A percentile compares a stretch with the other conserved stretches of the same genome.
These are phyloP conservation scores for Conus betulinus DNA, from an alignment of 1,140 invertebrate species.

Conservation along the genomic window DNA sequence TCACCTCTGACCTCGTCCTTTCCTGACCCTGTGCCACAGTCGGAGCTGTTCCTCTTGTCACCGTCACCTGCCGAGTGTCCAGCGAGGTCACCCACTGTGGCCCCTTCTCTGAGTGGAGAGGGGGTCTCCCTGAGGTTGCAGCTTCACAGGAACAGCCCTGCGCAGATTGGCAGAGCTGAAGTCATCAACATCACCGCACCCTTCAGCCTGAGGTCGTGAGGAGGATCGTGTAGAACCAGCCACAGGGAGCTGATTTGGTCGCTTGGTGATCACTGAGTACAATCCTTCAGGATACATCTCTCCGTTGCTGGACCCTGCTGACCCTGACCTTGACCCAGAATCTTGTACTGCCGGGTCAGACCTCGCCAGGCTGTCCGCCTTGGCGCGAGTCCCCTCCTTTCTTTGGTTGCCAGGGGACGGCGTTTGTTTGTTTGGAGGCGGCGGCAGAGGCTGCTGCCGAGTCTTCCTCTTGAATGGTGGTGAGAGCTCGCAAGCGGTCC, in stretches of 20 bases:
- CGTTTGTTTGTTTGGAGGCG: background rate
- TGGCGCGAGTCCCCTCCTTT: background rate
- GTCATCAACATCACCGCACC: background rate
- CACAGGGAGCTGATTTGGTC: background rate
- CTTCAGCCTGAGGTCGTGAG: background rate
- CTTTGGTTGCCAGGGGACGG: background rate
- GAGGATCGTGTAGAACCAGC: background rate
- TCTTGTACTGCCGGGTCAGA: background rate
- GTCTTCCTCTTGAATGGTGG: conserved; percentile 34
- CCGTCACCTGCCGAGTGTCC: background rate
- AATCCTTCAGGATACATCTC: background rate
- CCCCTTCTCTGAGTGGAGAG: background rate
- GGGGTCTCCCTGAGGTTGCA: background rate
- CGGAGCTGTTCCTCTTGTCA: background rate
- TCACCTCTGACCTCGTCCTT: background rate
- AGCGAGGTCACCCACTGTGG: background rate
- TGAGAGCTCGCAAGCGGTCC: conserved; percentile 26
- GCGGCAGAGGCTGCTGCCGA: background rate
- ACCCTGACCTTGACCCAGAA: background rate
- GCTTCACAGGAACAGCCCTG: conserved; percentile 10
- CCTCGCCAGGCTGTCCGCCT: background rate
- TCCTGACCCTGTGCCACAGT: background rate
- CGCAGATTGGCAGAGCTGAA: background rate
- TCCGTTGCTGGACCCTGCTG: background rate
- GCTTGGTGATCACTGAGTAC: conserved; percentile 21